phyloP scores from a whole-genome alignment of 2,797 vertebrate genomes.

The Euthynnus affinis region DNA sequence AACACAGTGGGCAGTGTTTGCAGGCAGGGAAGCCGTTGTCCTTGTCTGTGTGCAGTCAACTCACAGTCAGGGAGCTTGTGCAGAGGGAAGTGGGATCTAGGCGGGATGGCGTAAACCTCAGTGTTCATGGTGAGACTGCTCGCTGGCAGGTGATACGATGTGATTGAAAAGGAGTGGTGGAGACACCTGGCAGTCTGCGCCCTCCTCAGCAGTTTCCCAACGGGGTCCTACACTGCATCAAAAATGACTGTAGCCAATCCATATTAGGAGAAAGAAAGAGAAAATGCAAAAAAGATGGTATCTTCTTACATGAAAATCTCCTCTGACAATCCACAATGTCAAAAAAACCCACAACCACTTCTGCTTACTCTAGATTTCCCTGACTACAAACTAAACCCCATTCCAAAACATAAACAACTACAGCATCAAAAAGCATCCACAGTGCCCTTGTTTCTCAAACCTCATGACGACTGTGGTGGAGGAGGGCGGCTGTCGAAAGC shows the following conservation, averaged over 20 bases:
- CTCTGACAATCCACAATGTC: constrained; percentile 33
- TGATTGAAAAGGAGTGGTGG: constrained; percentile 21
- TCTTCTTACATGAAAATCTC: constrained; percentile 32
- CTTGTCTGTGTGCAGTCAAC: not conserved
- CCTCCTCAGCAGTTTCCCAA: not conserved
- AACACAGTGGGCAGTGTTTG: constrained; percentile 3
- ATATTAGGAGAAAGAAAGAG: constrained; percentile 8
- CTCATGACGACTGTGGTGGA: constrained; percentile 42
- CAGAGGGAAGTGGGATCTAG: not conserved
- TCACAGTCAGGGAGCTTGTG: not conserved
- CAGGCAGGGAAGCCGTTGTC: not conserved
- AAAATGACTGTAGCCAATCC: constrained; percentile 9
- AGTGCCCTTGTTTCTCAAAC: constrained; percentile 52
- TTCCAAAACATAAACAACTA: constrained; percentile 47
- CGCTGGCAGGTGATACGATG: constrained; percentile 35
- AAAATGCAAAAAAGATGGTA: not conserved
- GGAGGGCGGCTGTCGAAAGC: constrained; percentile 40
- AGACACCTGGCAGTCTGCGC: constrained; percentile 35
- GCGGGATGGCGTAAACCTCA: constrained; percentile 20
- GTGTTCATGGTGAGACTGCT: constrained; percentile 30
- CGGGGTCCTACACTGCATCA: not conserved
- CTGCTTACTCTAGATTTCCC: constrained; percentile 34
- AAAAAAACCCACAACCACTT: not conserved
- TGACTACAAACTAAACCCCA: constrained; percentile 17
- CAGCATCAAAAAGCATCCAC: constrained; percentile 56